Evolutionary conservation across 2,113 vertebrate genomes (phyloP).

Genomic region (Cettia cetti): DNA sequence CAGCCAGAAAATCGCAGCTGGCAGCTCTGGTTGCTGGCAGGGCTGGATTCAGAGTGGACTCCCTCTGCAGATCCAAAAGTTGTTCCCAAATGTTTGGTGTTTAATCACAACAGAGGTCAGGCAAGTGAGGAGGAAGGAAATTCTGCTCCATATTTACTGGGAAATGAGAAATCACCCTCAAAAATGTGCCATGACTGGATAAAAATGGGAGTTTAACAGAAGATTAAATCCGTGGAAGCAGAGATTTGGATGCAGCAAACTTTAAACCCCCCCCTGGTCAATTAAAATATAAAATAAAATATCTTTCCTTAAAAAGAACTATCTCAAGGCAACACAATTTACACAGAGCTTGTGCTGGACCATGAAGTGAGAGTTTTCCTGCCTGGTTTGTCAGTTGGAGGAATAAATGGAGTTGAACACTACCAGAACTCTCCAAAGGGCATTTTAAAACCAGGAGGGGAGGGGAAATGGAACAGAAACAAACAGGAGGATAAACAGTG

Average conservation of each 20-base stretch:
- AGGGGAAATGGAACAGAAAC: not conserved
- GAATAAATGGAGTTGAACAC: not conserved
- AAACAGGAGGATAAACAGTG: not conserved
- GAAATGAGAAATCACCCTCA: not conserved
- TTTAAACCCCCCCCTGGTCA: not conserved
- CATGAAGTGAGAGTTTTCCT: not conserved
- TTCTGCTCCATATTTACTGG: not conserved
- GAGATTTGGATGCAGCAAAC: not conserved
- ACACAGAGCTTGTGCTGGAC: not conserved
- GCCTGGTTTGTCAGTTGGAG: not conserved
- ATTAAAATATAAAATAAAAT: not conserved
- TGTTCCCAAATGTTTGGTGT: not conserved
- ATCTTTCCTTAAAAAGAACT: not conserved
- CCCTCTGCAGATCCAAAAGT: not conserved
- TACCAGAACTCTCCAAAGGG: not conserved
- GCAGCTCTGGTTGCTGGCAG: not conserved
- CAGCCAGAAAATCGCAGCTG: not conserved
- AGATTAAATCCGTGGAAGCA: not conserved
- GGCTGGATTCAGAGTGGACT: not conserved
- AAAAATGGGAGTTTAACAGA: not conserved
- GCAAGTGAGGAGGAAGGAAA: not conserved
- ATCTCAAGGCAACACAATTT: not conserved
- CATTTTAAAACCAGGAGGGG: not conserved
- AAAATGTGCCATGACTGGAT: not conserved
- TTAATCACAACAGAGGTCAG: not conserved